phyloP scores from a whole-genome alignment of 2,113 vertebrate species.

The Amblyornis subalaris region DNA sequence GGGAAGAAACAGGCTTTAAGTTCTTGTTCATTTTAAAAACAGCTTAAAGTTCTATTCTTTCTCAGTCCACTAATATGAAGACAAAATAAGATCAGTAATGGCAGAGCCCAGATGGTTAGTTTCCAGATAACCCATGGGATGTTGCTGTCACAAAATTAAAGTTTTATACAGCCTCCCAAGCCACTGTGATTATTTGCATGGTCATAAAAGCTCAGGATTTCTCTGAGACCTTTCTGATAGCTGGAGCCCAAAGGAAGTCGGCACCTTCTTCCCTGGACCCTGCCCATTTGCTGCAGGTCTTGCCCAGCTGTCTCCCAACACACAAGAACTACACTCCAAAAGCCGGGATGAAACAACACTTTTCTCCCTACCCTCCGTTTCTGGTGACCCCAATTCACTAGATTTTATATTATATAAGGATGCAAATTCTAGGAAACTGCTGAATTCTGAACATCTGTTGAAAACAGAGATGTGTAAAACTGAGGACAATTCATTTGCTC shows the following conservation, averaged over 20 bases:
- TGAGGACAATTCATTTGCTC: not conserved
- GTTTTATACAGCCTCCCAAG: not conserved
- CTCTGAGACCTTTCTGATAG: not conserved
- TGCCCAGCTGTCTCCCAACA: not conserved
- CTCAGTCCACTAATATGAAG: not conserved
- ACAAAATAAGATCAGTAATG: not conserved
- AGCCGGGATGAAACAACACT: not conserved
- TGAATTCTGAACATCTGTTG: not conserved
- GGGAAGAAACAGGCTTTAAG: not conserved
- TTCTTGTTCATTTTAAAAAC: not conserved
- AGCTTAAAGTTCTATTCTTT: not conserved
- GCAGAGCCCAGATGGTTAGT: not conserved
- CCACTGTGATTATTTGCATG: not conserved
- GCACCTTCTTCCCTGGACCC: not conserved
- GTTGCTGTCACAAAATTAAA: not conserved
- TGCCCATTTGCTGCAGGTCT: not conserved
- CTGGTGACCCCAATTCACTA: not conserved
- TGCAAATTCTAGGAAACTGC: not conserved
- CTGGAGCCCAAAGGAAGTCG: not conserved
- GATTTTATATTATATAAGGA: not conserved
- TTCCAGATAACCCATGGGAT: not conserved
- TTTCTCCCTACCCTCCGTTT: not conserved
- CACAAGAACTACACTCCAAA: not conserved
- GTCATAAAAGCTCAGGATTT: not conserved
- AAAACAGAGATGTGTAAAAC: not conserved